These are phyloP conservation scores for Drosophila mayaguana DNA, from an alignment of 2,888 invertebrate species.

Conservation along the genomic window DNA sequence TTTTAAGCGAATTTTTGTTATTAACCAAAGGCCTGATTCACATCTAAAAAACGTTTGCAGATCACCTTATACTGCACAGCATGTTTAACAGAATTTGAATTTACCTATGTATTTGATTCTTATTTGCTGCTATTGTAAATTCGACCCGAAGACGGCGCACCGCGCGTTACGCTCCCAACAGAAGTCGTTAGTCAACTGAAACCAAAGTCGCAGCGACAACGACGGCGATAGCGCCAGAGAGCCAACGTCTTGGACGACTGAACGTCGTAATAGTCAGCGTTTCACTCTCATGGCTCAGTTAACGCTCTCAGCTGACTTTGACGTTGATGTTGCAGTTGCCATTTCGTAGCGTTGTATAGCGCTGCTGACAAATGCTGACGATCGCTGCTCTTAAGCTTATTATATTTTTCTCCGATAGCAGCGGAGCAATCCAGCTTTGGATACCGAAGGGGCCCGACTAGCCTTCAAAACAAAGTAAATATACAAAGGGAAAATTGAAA, in stretches of 20 bases:
- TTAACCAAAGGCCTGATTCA: background rate
- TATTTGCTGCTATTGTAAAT: conserved; percentile 43
- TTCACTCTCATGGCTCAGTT: conserved; percentile 55
- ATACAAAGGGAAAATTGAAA: background rate
- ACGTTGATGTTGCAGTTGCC: conserved; percentile 19
- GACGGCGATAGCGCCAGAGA: conserved; percentile 12
- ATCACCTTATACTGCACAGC: background rate
- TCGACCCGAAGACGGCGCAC: conserved; percentile 36
- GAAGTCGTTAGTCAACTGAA: conserved; percentile 70
- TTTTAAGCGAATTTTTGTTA: conserved; percentile 19
- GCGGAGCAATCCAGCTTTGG: conserved; percentile 5
- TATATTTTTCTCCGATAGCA: background rate
- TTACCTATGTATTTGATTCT: conserved; percentile 33
- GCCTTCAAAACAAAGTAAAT: conserved; percentile 32
- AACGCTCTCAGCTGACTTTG: conserved; percentile 36
- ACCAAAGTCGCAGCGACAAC: conserved; percentile 57
- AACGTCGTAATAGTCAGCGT: conserved; percentile 62
- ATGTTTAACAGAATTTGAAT: conserved; percentile 31
- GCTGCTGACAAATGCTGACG: conserved; percentile 34
- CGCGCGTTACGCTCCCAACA: conserved; percentile 50
- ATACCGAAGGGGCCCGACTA: conserved; percentile 13
- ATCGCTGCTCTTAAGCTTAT: conserved; percentile 35
- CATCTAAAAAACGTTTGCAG: background rate
- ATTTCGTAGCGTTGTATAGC: conserved; percentile 33
- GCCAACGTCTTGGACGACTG: conserved; percentile 37